phyloP scores from a whole-genome alignment of 2,888 invertebrate species.

The Therioaphis trifolii region DNA sequence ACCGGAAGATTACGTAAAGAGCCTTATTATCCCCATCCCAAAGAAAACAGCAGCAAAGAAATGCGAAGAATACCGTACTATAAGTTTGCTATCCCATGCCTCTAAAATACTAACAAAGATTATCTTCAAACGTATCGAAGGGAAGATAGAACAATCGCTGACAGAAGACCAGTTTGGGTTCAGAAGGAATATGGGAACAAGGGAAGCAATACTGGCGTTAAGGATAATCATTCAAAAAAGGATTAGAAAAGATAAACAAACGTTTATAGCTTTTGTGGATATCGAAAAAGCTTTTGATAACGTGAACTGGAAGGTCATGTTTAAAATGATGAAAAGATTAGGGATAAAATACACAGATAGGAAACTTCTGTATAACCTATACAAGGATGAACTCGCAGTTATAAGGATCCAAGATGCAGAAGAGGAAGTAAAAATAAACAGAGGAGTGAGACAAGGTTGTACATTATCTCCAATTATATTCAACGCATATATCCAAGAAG shows the following conservation, averaged over 20 bases:
- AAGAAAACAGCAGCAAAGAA: too few species aligned
- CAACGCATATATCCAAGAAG: constrained; percentile 31
- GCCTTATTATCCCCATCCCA: not conserved
- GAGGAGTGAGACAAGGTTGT: constrained; percentile 32
- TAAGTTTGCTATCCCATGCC: constrained; percentile 41
- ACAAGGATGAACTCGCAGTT: constrained; percentile 8
- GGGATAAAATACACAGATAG: constrained; percentile 15
- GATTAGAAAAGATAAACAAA: constrained; percentile 24
- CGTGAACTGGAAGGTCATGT: constrained; percentile 31
- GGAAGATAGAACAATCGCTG: constrained; percentile 31
- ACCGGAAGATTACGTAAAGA: not conserved
- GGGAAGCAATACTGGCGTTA: constrained; percentile 15
- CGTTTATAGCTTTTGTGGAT: constrained; percentile 16
- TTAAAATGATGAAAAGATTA: constrained; percentile 20
- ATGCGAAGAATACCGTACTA: too few species aligned
- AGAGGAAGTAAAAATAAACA: constrained; percentile 41
- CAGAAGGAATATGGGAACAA: constrained; percentile 12
- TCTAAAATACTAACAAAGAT: constrained; percentile 39
- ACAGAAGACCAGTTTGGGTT: constrained; percentile 13
- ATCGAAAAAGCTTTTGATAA: constrained; percentile 24
- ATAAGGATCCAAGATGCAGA: constrained; percentile 25
- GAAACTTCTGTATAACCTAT: constrained; percentile 14
- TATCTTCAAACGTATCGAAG: constrained; percentile 21
- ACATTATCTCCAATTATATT: constrained; percentile 38
- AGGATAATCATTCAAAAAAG: constrained; percentile 13